Conservation (phyloP, 2,113 vertebrate species). For the Amblyopsis rosae region DNA sequence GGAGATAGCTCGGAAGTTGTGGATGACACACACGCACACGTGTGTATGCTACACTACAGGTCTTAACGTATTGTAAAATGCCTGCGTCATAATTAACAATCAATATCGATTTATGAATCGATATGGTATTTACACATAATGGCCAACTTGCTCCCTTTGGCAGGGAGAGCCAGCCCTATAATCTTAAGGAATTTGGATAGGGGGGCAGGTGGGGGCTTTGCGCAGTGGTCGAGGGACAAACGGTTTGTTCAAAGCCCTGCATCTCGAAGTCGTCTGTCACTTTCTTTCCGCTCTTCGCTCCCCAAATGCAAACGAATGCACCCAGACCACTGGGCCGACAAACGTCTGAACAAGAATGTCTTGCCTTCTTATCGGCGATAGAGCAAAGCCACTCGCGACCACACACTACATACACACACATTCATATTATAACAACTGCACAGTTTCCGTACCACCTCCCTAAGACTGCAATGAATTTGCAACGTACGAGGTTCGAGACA, state of each 20-base stretch:
- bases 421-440: conserved; percentile 17
- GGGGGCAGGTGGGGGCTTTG: conserved; percentile 9
- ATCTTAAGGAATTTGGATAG: conserved; percentile 6
- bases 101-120: no score
- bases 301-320: conserved; percentile 10
- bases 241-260: neutral
- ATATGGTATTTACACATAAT: no score
- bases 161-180: neutral
- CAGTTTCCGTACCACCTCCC: conserved; percentile 16
- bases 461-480: conserved; percentile 1
- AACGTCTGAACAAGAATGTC: no score
- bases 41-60: no score
- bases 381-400: conserved; percentile 46
- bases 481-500: neutral
- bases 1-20: conserved; percentile 9
- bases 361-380: conserved; percentile 11
- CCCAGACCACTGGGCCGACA: conserved; percentile 9
- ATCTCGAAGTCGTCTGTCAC: neutral
- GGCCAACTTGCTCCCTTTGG: no score
- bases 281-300: neutral
- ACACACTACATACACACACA: conserved; percentile 48
- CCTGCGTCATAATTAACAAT: no score
- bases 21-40: neutral
- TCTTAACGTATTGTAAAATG: no score
- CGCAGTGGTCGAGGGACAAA: conserved; percentile 36